Evolutionary conservation across 64 coral and sea anemone genomes (phyloP), one percentile per base, ranked within the genome.

Genomic region (Pachyseris speciosa): DNA sequence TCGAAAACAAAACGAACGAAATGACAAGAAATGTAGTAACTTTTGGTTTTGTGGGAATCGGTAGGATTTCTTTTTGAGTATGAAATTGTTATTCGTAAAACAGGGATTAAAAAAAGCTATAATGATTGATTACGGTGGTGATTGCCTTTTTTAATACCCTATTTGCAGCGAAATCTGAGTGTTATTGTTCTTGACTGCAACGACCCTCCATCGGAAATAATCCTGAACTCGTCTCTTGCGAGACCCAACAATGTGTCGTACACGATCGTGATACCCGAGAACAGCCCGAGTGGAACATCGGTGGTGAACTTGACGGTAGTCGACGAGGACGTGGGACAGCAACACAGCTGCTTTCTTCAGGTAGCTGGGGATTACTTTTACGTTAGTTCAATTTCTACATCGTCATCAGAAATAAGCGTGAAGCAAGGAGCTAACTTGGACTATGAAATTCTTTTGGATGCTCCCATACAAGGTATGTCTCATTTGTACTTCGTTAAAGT

Each of bases 251-350:
- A 68, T 66, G 37, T 24, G 10, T 24, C 8, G 37, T 61, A 69
- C 41, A 79, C 24, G 37, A 84, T 94, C 24, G 40, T n/a, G 31
- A 87, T 98, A 64, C 32, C 64, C 43, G 94, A 96, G 58, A 96
- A 96, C 84, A 96, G 94, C 27, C 89, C 89, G 24, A 72, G 89
- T 64, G 50, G 69, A 52, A 92, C 86, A 41, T 70, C 76, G 67
- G 65, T 96, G 74, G 50, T 84, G 22, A 96, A 84, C 36, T 53
- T 94, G 22, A 88, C 66, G 15, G 92, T 98, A 1, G 76, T 64
- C 17, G 96, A 98, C 33, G 84, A 98, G 47, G 96, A 98, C 68
- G 42, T 79, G 9, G 37, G 41, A 2, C 96, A 98, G 68, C 50
- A 86, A 1, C 96, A 98, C 76, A 84, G 11, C 5, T 98, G 96